Evolutionary conservation across 2,888 invertebrate species (phyloP).

Genomic region (Iphiclides podalirius): DNA sequence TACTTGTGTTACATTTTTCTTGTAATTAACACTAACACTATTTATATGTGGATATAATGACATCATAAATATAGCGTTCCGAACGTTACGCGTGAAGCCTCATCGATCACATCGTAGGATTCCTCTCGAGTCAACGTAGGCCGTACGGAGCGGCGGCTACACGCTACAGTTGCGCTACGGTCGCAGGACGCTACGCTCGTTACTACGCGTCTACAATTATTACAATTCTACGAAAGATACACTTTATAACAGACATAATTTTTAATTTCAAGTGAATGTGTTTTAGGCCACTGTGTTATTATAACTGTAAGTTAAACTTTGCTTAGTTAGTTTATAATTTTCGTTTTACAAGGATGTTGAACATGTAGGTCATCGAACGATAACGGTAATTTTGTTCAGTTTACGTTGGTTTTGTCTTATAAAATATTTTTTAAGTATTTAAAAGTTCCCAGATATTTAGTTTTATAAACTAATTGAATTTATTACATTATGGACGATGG

Average conservation of each 20-base stretch:
- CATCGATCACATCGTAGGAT: slow-evolving; percentile 43
- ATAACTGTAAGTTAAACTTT: slow-evolving; percentile 27
- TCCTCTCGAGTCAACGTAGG: slow-evolving; percentile 38
- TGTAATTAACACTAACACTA: too few relatives aligned
- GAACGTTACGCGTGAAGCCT: slow-evolving; percentile 34
- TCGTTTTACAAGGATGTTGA: slow-evolving; percentile 12
- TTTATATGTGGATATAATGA: slow-evolving; percentile 30
- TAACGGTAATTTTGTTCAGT: slow-evolving; percentile 23
- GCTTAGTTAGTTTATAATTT: slow-evolving; percentile 16
- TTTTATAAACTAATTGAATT: too few relatives aligned
- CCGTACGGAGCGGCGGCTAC: slow-evolving; percentile 32
- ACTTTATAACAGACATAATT: not conserved
- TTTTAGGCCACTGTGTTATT: slow-evolving; percentile 11
- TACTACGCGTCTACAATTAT: slow-evolving; percentile 44
- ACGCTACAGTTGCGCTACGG: slow-evolving; percentile 50
- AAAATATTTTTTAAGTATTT: not conserved
- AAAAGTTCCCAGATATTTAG: not conserved
- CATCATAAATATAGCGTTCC: slow-evolving; percentile 31
- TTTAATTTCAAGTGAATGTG: slow-evolving; percentile 23
- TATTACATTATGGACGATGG: too few relatives aligned
- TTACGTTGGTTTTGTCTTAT: not conserved
- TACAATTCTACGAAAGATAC: slow-evolving; percentile 19
- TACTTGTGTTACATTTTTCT: too few relatives aligned
- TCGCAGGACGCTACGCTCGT: slow-evolving; percentile 62
- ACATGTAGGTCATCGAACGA: slow-evolving; percentile 30